Evolutionary conservation across 1,140 invertebrate species (phyloP), one percentile per base, ranked within the genome.

Genomic region (Hyposmocoma kahamanoa): DNA sequence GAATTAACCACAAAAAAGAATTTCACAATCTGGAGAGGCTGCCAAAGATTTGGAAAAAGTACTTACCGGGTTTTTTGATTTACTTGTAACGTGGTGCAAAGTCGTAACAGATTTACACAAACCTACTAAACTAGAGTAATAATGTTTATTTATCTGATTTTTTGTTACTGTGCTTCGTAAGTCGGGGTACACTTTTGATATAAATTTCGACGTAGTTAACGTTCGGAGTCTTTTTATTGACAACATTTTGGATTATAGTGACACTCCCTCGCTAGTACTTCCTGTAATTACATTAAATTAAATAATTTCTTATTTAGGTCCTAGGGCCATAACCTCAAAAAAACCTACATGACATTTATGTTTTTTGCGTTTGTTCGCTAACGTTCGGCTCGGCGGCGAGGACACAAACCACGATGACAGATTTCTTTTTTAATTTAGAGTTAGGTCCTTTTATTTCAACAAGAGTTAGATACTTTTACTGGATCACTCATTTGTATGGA

Each of bases 21-120:
- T 44, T 50, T 21, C 30, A 19, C 28, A 44, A 42, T 26, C 20
- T 8, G 6, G 10, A 36, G 30, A 44, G n/a, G n/a, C n/a, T 38
- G 9, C 30, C 15, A 47, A 36, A 48, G 22, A 38, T 34, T 34
- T 13, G n/a, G 17, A 22, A 51, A 45, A 50, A 28, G 41, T 52
- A 72, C 78, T 81, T 64, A 84, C 81, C 38, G 70, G 72, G 53
- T 79, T 49, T 47, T 48, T 70, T 4, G 68, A 77, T 54, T 72
- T 75, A 39, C 42, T 59, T 13, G 64, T 68, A 39, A 75, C 42
- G 52, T 62, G 72, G 44, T 82, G 81, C 30, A 82, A 63, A 13
- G 60, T 58, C 8, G 69, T 65, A 0, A 78, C 60, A 30, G 74
- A 72, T 70, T 57, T 73, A 51, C 74, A 84, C 11, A 79, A 62